Conservation (phyloP, 2,113 vertebrate genomes). For the Tetraodon nigroviridis region DNA sequence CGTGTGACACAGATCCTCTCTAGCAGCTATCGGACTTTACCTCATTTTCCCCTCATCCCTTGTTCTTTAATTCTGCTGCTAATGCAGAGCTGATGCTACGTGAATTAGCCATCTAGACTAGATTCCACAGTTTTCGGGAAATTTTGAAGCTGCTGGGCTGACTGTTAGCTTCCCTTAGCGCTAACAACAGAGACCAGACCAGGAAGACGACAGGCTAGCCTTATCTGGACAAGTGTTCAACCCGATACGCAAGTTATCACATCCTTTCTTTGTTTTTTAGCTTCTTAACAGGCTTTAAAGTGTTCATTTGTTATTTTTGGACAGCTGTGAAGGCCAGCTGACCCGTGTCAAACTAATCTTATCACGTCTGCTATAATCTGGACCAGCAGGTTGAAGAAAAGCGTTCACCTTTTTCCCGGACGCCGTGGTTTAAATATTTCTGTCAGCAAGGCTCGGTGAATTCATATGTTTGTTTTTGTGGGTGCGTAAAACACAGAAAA, state of each 20-base stretch:
- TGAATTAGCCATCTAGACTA: conserved; percentile 66
- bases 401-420: conserved; percentile 5
- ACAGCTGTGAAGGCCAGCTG: too few species aligned
- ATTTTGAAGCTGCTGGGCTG: conserved; percentile 16
- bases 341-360: conserved; percentile 52
- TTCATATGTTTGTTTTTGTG: conserved; percentile 4
- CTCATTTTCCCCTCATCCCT: neutral
- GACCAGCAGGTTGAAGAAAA: conserved; percentile 23
- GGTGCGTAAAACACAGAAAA: conserved; percentile 57
- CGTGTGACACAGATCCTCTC: conserved; percentile 63
- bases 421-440: too few species aligned
- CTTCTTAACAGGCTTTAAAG: conserved; percentile 9
- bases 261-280: conserved; percentile 13
- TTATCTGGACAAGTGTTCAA: conserved; percentile 53
- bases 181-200: conserved; percentile 46
- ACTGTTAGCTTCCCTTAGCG: conserved; percentile 21
- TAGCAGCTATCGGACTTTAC: conserved; percentile 43
- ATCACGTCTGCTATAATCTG: conserved; percentile 60
- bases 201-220: conserved; percentile 34
- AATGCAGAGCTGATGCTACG: conserved; percentile 37
- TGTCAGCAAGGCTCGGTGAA: conserved; percentile 29
- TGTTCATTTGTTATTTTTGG: conserved; percentile 8
- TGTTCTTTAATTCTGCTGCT: conserved; percentile 11
- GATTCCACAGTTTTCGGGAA: conserved; percentile 54
- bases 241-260: conserved; percentile 47